A percentile compares a stretch with the other conserved stretches of the same genome.
Evolutionary conservation across 2,888 invertebrate species (phyloP).

Genomic region (Andrena bicolor): DNA sequence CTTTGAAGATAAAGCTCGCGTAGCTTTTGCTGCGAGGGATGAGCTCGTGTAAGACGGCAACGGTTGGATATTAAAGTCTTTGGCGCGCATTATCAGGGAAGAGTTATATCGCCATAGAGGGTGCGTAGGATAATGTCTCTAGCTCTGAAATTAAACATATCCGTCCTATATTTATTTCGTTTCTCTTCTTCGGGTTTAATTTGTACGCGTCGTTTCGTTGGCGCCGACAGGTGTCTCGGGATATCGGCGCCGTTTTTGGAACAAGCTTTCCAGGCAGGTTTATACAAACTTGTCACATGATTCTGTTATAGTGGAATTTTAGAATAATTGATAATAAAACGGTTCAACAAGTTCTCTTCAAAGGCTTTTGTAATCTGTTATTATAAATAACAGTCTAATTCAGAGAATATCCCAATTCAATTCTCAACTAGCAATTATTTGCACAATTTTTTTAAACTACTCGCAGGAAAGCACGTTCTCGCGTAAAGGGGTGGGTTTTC

Average conservation of each 20-base stretch:
- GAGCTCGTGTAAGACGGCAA: slow-evolving; percentile 7
- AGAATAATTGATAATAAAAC: too few relatives aligned
- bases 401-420: too few relatives aligned
- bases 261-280: too few relatives aligned
- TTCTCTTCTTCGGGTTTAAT: slow-evolving; percentile 56
- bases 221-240: not conserved
- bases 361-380: too few relatives aligned
- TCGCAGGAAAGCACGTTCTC: too few relatives aligned
- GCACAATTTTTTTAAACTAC: not conserved
- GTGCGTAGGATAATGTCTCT: slow-evolving; percentile 65
- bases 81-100: slow-evolving; percentile 29
- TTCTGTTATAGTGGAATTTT: too few relatives aligned
- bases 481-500: too few relatives aligned
- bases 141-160: slow-evolving; percentile 77
- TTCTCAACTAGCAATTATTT: not conserved
- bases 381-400: too few relatives aligned
- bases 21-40: slow-evolving; percentile 4
- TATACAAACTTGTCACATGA: too few relatives aligned
- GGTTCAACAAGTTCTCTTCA: too few relatives aligned
- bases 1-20: slow-evolving; percentile 16
- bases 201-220: slow-evolving; percentile 23
- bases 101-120: slow-evolving; percentile 51
- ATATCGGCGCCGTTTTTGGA: not conserved
- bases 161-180: slow-evolving; percentile 72
- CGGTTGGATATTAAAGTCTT: slow-evolving; percentile 13